Evolutionary conservation across 2,113 vertebrate species (phyloP), one percentile per base, ranked within the genome.

Genomic region (Baryphthengus martii): DNA sequence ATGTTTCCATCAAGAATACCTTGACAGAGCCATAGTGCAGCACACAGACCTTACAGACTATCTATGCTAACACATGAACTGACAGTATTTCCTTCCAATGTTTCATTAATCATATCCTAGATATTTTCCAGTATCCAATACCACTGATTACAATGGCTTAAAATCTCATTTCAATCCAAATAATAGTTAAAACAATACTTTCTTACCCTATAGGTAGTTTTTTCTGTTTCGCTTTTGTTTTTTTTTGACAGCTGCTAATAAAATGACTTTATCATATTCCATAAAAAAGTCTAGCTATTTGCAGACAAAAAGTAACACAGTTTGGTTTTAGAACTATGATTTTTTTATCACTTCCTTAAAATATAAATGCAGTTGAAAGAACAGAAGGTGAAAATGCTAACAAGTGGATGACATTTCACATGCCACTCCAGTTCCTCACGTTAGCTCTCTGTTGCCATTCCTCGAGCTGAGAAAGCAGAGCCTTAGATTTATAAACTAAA

Each of bases 71-170:
- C 76, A 53, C 83, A 76, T 3, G 0, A 29, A 90, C 91, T 56
- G 77, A 45, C 94, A 8, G 47, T 74, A 44, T 93, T 93, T 74
- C 85, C 62, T 96, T 93, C 92, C 92, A 95, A 87, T 96, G 93
- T 93, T 95, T 96, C 95, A 95, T 93, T 96, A 90, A 97, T 96
- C 49, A 19, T 75, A 92, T 65, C 88, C 73, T 17, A 75, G 73
- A 55, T 61, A 62, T 92, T 96, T 96, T 96, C 96, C 92, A 90
- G 66, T 94, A 95, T 93, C 93, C 80, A 75, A 65, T 95, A 65
- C 80, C 74, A 66, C 52, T 68, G 47, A 29, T 19, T 39, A 49
- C 44, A 19, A 8, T 39, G 33, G 80, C 66, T 81, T 84, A 56
- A 93, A 95, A 93, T 45, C 31, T 74, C 42, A 19, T 90, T 95